Conservation (phyloP, 1,140 invertebrate species). For the Chironomus striatipennis region DNA sequence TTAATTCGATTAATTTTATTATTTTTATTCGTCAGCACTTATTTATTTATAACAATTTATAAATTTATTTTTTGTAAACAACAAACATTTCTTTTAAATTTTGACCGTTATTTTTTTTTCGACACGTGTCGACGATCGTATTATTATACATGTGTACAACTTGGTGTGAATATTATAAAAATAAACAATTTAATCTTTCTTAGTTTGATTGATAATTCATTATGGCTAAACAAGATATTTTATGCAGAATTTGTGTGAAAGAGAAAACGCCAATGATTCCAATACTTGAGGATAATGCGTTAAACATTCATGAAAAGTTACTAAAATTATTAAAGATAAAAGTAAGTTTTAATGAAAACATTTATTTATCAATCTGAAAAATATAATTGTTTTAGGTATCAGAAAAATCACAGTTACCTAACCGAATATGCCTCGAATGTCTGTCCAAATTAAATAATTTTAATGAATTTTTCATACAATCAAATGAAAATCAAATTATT, state of each 20-base stretch:
- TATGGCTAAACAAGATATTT: neutral
- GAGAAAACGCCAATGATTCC: neutral
- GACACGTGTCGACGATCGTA: neutral
- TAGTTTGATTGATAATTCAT: no score
- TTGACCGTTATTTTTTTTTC: neutral
- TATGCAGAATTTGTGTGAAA: neutral
- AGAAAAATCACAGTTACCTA: neutral
- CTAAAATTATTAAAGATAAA: neutral
- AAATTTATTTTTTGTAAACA: neutral
- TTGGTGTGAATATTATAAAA: no score
- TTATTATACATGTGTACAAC: neutral
- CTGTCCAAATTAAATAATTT: neutral
- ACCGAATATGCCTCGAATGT: neutral
- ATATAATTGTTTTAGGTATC: neutral
- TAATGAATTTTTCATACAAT: neutral
- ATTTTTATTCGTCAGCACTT: neutral
- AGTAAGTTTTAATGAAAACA: neutral
- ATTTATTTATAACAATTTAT: neutral
- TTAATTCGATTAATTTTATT: neutral
- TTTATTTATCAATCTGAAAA: no score
- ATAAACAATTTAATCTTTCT: no score
- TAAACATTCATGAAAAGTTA: neutral
- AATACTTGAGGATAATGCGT: neutral
- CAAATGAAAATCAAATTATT: slow-evolving; percentile 11
- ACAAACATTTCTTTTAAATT: neutral